Conservation (phyloP, 2,888 invertebrate species). For the Trachelus tabidus region DNA sequence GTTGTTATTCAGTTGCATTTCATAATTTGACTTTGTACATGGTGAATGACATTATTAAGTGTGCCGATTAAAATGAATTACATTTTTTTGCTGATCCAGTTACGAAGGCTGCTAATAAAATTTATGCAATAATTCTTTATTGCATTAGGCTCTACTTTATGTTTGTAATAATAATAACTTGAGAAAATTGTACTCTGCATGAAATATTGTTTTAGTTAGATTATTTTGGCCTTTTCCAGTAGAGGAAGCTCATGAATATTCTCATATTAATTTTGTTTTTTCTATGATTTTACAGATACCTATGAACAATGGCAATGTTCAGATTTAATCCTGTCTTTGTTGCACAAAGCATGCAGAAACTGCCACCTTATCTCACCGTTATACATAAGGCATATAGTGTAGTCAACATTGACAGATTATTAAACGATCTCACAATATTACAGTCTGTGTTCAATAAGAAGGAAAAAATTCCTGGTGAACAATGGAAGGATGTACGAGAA, state of each 20-base stretch:
- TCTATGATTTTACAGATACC: not conserved
- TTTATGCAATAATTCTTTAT: not conserved
- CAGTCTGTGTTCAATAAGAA: not conserved
- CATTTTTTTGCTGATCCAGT: not conserved
- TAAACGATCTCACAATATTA: not conserved
- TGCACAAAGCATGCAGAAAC: not conserved
- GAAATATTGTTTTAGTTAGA: not conserved
- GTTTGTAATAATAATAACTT: not conserved
- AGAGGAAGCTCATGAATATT: not conserved
- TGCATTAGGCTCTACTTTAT: not conserved
- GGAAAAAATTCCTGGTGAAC: not conserved
- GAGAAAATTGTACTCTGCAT: not conserved
- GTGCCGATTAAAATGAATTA: not conserved
- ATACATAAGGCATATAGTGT: not conserved
- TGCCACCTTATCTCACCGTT: not conserved
- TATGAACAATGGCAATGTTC: not conserved
- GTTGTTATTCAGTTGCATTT: not conserved
- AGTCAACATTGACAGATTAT: not conserved
- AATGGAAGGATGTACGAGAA: slow-evolving; percentile 66
- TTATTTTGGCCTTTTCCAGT: not conserved
- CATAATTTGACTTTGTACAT: no score
- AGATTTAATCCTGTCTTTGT: not conserved
- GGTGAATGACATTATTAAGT: no score
- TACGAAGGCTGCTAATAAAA: not conserved
- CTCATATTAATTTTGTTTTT: not conserved